Evolutionary conservation across 2,888 invertebrate genomes (phyloP).

Genomic region (Sisyra terminalis): DNA sequence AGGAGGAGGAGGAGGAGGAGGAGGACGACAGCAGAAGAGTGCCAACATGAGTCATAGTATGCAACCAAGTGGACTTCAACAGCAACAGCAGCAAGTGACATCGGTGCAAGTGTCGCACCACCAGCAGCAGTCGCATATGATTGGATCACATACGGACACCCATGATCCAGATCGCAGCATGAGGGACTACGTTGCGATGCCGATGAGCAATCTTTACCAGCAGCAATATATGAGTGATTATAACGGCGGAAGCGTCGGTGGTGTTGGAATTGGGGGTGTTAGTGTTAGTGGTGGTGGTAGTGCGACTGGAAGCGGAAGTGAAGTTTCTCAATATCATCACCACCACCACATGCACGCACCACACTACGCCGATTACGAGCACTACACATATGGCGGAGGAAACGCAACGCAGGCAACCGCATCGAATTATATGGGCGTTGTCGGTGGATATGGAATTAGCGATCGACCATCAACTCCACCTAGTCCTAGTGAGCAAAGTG

Average conservation of each 20-base stretch:
- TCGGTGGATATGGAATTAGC: conserved; percentile 26
- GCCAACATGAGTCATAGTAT: not conserved
- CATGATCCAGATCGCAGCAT: conserved; percentile 35
- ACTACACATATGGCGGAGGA: conserved; percentile 32
- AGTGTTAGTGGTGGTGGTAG: too few relatives aligned
- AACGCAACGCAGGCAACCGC: conserved; percentile 18
- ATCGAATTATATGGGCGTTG: conserved; percentile 17
- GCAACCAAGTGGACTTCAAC: too few relatives aligned
- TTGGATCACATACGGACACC: conserved; percentile 19
- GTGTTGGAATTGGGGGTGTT: too few relatives aligned
- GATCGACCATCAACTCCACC: conserved; percentile 33
- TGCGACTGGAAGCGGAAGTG: too few relatives aligned
- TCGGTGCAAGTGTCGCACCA: conserved; percentile 51
- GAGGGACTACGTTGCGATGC: conserved; percentile 34
- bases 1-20: too few relatives aligned
- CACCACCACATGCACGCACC: conserved; percentile 29
- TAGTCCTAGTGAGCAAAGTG: conserved; percentile 37
- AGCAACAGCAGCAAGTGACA: conserved; percentile 53
- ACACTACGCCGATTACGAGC: conserved; percentile 40
- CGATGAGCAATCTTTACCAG: conserved; percentile 22
- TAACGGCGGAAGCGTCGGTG: conserved; percentile 17
- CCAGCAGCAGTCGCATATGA: conserved; percentile 16
- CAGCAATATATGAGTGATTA: conserved; percentile 26
- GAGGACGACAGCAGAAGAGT: conserved; percentile 43
- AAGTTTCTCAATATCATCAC: conserved; percentile 23